Conservation (phyloP, 2,888 invertebrate genomes). For the Spisula subtruncata region DNA sequence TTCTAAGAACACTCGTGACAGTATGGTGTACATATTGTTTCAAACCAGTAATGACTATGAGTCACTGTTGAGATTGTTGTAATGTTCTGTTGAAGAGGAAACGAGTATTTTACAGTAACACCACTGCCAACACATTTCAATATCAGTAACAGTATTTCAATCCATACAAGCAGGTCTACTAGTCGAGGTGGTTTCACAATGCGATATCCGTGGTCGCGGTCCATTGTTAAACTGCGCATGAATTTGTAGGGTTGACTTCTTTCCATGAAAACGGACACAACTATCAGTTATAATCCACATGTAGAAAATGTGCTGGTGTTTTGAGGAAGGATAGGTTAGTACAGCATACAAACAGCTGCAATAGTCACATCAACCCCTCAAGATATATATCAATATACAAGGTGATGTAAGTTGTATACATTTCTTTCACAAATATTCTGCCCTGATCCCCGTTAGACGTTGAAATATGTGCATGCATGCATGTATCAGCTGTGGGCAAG, state of each 20-base stretch:
- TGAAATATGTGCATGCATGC: background rate
- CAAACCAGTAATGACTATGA: too few relatives aligned
- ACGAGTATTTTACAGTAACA: background rate
- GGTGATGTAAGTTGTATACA: background rate
- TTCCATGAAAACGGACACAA: background rate
- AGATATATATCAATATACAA: background rate
- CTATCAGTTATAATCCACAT: background rate
- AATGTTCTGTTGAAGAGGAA: too few relatives aligned
- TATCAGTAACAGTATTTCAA: background rate
- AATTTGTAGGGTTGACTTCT: too few relatives aligned
- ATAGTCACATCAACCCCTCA: background rate
- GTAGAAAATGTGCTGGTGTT: too few relatives aligned
- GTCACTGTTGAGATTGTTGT: background rate
- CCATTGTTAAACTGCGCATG: too few relatives aligned
- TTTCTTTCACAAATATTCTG: background rate
- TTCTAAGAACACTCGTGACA: background rate
- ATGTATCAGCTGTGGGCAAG: background rate
- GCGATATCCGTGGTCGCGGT: too few relatives aligned
- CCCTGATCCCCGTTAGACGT: background rate
- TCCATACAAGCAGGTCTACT: background rate
- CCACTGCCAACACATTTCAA: too few relatives aligned
- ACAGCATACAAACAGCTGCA: conserved; percentile 16
- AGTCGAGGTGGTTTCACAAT: background rate
- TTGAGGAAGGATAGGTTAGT: background rate
- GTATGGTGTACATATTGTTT: too few relatives aligned